phyloP scores from a whole-genome alignment of 2,888 invertebrate genomes.

The Scaptomyza cyrtandrae region DNA sequence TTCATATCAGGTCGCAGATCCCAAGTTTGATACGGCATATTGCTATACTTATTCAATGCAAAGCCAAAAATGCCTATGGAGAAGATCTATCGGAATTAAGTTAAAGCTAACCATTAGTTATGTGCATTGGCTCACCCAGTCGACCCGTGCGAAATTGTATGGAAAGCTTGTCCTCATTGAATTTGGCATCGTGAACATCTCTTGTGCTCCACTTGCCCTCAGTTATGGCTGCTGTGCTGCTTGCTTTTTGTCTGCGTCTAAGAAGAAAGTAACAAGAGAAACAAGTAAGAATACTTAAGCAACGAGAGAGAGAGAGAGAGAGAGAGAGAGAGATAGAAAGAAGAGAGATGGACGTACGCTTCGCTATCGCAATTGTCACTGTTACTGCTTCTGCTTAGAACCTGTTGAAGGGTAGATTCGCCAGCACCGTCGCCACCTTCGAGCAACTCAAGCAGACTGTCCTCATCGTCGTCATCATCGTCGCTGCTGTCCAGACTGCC shows the following conservation, averaged over 20 bases:
- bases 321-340: neutral
- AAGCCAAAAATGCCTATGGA: slow-evolving; percentile 88
- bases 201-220: slow-evolving; percentile 88
- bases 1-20: slow-evolving; percentile 90
- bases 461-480: slow-evolving; percentile 67
- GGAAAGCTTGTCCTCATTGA: slow-evolving; percentile 92
- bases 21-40: slow-evolving; percentile 94
- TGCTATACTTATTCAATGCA: slow-evolving; percentile 90
- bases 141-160: slow-evolving; percentile 91
- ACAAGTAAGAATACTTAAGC: neutral
- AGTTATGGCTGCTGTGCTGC: slow-evolving; percentile 66
- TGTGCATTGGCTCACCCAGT: slow-evolving; percentile 84
- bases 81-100: neutral
- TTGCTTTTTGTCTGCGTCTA: slow-evolving; percentile 63
- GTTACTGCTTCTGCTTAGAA: slow-evolving; percentile 63
- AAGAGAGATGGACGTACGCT: slow-evolving; percentile 47
- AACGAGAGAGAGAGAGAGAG: neutral
- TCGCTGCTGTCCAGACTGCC: slow-evolving; percentile 69
- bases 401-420: slow-evolving; percentile 51
- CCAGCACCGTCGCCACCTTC: slow-evolving; percentile 33
- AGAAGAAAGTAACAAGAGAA: neutral
- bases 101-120: neutral
- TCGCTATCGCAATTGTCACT: slow-evolving; percentile 65
- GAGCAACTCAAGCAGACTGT: slow-evolving; percentile 65
- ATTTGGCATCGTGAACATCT: slow-evolving; percentile 91